Evolutionary conservation across 2,888 invertebrate species (phyloP).

Genomic region (Acleris laterana): DNA sequence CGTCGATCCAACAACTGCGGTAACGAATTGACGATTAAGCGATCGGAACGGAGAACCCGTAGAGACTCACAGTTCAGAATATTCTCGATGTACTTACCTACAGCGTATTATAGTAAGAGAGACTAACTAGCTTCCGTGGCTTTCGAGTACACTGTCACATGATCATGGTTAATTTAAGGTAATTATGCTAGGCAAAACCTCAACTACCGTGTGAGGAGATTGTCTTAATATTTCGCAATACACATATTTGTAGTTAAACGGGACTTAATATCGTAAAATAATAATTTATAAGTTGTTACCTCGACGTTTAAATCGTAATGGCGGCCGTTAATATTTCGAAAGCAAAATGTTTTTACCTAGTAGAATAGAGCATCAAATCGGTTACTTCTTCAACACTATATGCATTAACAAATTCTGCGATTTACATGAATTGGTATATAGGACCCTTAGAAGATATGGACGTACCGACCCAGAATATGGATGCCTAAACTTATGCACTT

Average conservation of each 20-base stretch:
- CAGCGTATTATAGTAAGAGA: too few relatives aligned
- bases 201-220: not conserved
- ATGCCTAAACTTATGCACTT: slow-evolving; percentile 3
- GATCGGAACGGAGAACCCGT: not conserved
- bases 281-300: too few relatives aligned
- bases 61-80: not conserved
- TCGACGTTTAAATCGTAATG: too few relatives aligned
- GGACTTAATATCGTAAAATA: too few relatives aligned
- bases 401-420: not conserved
- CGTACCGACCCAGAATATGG: not conserved
- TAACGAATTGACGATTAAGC: slow-evolving; percentile 18
- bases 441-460: not conserved
- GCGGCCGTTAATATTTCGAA: too few relatives aligned
- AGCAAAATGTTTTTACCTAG: too few relatives aligned
- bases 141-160: slow-evolving; percentile 3
- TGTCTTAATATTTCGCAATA: too few relatives aligned
- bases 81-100: too few relatives aligned
- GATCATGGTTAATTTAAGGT: slow-evolving; percentile 20
- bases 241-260: not conserved
- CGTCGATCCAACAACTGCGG: slow-evolving; percentile 7
- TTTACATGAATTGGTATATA: not conserved
- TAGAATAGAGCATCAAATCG: not conserved
- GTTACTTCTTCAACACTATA: not conserved
- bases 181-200: slow-evolving; percentile 8
- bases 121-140: not conserved